A percentile compares a stretch with the other conserved stretches of the same genome.
Conservation (phyloP, 2,113 vertebrate species). For the Phycodurus eques region DNA sequence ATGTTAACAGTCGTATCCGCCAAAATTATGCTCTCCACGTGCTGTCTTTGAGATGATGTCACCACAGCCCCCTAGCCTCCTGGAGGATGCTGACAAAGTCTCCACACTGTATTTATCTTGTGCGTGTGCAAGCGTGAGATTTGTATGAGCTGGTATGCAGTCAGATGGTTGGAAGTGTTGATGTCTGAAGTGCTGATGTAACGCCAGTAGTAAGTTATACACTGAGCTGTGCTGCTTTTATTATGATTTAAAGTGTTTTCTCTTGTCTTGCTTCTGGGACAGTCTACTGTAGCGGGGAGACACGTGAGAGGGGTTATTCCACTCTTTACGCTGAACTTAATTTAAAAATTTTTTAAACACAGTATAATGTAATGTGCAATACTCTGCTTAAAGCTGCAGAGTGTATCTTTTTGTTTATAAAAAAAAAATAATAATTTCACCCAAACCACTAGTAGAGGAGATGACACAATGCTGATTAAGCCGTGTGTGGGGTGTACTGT, state of each 20-base stretch:
- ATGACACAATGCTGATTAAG: too few species aligned
- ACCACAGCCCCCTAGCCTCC: neutral
- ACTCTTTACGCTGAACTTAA: neutral
- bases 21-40: neutral
- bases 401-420: too few species aligned
- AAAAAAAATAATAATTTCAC: too few species aligned
- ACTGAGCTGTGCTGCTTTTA: neutral
- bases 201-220: neutral
- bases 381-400: neutral
- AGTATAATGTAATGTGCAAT: neutral
- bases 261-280: neutral
- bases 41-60: neutral
- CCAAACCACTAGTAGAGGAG: too few species aligned
- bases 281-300: neutral
- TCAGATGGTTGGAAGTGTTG: neutral
- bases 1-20: neutral
- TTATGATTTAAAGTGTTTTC: neutral
- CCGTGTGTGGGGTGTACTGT: too few species aligned
- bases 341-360: neutral
- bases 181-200: neutral
- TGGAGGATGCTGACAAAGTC: neutral
- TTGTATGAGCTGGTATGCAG: neutral
- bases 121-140: neutral
- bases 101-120: neutral
- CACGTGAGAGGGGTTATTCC: neutral